Evolutionary conservation across 2,797 vertebrate species (phyloP).

Genomic region (Sylvilagus floridanus): DNA sequence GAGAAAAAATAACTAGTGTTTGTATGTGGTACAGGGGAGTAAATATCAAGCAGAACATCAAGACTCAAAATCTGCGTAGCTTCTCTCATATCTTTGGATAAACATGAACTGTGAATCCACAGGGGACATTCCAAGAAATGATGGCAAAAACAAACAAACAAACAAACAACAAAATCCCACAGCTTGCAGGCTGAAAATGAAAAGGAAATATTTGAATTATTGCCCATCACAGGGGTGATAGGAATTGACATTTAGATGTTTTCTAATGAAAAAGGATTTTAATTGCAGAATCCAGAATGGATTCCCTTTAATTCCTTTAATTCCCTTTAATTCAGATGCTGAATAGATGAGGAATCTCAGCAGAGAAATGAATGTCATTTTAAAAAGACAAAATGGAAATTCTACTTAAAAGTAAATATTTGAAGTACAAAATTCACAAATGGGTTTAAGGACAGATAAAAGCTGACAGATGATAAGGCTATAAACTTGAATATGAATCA

Average conservation of each 20-base stretch:
- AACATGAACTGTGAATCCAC: neutral
- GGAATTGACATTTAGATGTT: slow-evolving; percentile 59
- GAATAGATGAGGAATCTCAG: neutral
- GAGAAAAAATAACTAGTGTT: neutral
- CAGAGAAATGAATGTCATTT: neutral
- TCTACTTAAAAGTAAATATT: neutral
- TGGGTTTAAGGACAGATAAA: neutral
- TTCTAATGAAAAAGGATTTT: neutral
- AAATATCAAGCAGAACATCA: neutral
- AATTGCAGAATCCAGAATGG: neutral
- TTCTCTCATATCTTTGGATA: neutral
- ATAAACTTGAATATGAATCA: neutral
- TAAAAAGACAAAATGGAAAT: neutral
- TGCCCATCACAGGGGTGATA: neutral
- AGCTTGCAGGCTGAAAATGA: neutral
- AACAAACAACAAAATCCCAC: too few relatives aligned
- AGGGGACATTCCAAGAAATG: neutral
- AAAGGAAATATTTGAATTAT: neutral
- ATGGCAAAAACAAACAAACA: neutral
- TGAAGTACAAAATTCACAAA: neutral
- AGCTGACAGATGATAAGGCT: neutral
- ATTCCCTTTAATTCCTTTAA: too few relatives aligned
- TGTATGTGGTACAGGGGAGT: neutral
- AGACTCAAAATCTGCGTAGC: neutral
- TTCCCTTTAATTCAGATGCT: neutral